Base-by-base conservation (phyloP, 2,888 invertebrate genomes). In the Oxyscelio sp. region DNA sequence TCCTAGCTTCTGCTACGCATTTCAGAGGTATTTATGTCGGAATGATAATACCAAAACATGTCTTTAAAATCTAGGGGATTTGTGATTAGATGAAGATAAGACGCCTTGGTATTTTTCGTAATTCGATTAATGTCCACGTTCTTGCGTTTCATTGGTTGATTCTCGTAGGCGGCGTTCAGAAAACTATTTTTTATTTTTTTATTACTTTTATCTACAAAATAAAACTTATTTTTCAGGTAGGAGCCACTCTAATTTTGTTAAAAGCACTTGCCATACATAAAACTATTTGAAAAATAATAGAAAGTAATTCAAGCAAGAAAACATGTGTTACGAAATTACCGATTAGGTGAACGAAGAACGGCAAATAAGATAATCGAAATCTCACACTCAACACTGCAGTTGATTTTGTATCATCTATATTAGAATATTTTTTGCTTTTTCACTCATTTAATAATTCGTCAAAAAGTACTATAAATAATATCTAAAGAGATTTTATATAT, bases 181-280 rank as follows among this genome's bases (percentile, higher is more conserved):
- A n/a, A n/a, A n/a, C n/a, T n/a, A n/a, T n/a, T n/a, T n/a, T n/a
- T n/a, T n/a, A n/a, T n/a, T n/a, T n/a, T n/a, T n/a, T n/a, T n/a
- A n/a, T n/a, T n/a, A n/a, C n/a, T n/a, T n/a, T n/a, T n/a, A n/a
- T n/a, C n/a, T n/a, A n/a, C n/a, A n/a, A n/a, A n/a, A n/a, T n/a
- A n/a, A n/a, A n/a, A n/a, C n/a, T n/a, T 93, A 93, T 92, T 89
- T 90, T 85, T 88, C 93, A 94, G 94, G 94, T 94, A 93, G 22
- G 34, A 8, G 61, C 27, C 22, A 27, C 31, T 27, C 0, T 17
- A 31, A 58, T 19, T 38, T 59, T 21, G 21, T 38, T 34, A 38
- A 58, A 58, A 21, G 5, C 5, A 58, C 11, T 54, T 54, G 24
- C 21, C 24, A 56, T 34, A 40, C 34, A 40, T 15, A 54, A 27